These are phyloP conservation scores for Octonoba sinensis DNA, from an alignment of 2,888 invertebrate species.

Conservation along the genomic window DNA sequence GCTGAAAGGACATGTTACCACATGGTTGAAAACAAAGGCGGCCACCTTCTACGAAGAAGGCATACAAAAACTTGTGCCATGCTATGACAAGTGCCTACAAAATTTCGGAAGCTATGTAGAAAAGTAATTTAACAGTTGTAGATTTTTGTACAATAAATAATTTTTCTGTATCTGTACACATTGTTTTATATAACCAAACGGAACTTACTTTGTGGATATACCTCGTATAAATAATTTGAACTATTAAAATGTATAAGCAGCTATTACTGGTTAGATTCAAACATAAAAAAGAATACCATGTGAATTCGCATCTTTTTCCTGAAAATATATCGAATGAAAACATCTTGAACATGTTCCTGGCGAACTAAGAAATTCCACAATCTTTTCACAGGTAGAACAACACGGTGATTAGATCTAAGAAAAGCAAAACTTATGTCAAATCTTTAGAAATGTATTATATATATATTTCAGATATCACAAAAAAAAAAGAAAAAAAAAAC, in stretches of 20 bases:
- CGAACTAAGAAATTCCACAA: constrained; percentile 94
- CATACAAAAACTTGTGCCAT: background rate
- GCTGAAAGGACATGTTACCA: too few species aligned
- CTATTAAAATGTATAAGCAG: too few species aligned
- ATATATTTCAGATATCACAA: background rate
- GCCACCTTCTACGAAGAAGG: background rate
- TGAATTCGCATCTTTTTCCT: constrained; percentile 64
- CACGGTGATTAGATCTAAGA: constrained; percentile 66
- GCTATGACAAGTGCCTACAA: background rate
- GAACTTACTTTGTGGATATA: too few species aligned
- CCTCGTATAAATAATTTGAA: too few species aligned
- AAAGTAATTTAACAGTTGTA: too few species aligned
- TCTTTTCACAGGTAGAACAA: constrained; percentile 74
- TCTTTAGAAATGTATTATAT: background rate
- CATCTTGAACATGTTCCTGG: constrained; percentile 92
- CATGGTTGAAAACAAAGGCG: background rate
- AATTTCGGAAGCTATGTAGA: too few species aligned
- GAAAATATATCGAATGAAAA: constrained; percentile 95
- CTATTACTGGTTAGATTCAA: background rate
- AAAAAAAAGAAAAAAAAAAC: background rate
- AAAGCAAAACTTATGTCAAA: constrained; percentile 1
- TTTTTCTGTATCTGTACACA: too few species aligned
- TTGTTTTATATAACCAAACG: too few species aligned
- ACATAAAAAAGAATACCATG: constrained; percentile 22
- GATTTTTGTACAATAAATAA: too few species aligned